Base-by-base conservation (phyloP, 1,140 invertebrate species). In the Dendrolimus kikuchii region DNA sequence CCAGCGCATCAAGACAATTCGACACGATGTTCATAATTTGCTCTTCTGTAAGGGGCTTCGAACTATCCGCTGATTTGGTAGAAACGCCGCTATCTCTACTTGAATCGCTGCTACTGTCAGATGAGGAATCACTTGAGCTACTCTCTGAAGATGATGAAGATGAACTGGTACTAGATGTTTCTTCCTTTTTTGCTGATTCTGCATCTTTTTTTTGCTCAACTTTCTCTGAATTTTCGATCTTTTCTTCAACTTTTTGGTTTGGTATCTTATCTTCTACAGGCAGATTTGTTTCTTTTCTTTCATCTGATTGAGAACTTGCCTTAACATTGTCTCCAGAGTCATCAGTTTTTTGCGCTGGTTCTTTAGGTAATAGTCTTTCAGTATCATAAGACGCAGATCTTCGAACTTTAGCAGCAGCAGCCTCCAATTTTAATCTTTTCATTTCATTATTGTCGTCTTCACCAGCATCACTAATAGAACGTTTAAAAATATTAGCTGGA, bases 1-100 rank as follows among this genome's bases (percentile, higher is more conserved):
- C 93, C 46, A 98, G 78, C 9, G 94, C 95, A 67, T 90, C 88
- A 36, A 96, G 70, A 78, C 95, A 97, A 9, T 76, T 75, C 46
- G 72, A 68, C 6, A 88, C 81, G 47, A 90, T 88, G 57, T 77
- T 76, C 64, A 81, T 79, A 36, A 89, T 81, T 62, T 89, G 81
- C 42, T 84, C 75, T 9, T 81, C 77, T 5, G 70, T 64, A 60
- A 88, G 63, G 4, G 73, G 62, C 57, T 75, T 78, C 2, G 71
- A 57, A 40, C 79, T 74, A 56, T 71, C 62, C 4, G 66, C 60
- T n/a, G 81, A 80, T 53, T 81, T 81, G 50, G 57, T 77, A n/a
- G 75, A 81, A 8, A 63, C 60, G 38, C 81, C 76, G 41, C 76
- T 82, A n/a, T 82, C 79, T 55, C 71, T 74, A 9, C 71, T 80